Percentiles rank a stretch among this genome's conserved stretches.
Evolutionary conservation across 2,113 vertebrate genomes (phyloP).

Genomic region (Polypterus senegalus): DNA sequence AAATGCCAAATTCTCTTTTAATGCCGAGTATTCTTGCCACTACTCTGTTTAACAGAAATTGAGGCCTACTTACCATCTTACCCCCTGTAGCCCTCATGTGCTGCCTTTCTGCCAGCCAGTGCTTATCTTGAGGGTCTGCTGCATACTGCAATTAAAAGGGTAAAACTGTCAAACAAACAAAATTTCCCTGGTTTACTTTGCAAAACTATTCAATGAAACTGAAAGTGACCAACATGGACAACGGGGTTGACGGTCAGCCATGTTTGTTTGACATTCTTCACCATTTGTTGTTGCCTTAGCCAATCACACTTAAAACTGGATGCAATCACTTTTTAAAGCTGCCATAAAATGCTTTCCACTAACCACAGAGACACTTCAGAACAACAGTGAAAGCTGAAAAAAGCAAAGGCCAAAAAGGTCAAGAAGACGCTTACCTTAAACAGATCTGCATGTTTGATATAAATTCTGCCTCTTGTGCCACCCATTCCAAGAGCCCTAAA

Average conservation of each 20-base stretch:
- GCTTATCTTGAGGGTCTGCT: conserved; percentile 90
- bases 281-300: too few species aligned
- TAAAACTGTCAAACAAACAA: too few species aligned
- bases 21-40: neutral
- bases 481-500: conserved; percentile 91
- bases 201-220: too few species aligned
- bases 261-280: too few species aligned
- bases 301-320: too few species aligned
- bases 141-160: conserved; percentile 65
- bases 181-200: too few species aligned
- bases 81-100: conserved; percentile 94
- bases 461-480: conserved; percentile 91
- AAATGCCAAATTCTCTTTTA: neutral
- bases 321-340: too few species aligned
- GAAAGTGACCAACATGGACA: too few species aligned
- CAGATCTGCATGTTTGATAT: conserved; percentile 90
- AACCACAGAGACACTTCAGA: too few species aligned
- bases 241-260: too few species aligned
- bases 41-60: neutral
- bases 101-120: conserved; percentile 91
- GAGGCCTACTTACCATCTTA: conserved; percentile 77
- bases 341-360: too few species aligned
- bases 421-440: conserved; percentile 71
- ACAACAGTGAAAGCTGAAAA: too few species aligned
- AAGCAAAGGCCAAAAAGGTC: neutral